phyloP scores from a whole-genome alignment of 2,797 vertebrate genomes.

The Synaphobranchus kaupii region DNA sequence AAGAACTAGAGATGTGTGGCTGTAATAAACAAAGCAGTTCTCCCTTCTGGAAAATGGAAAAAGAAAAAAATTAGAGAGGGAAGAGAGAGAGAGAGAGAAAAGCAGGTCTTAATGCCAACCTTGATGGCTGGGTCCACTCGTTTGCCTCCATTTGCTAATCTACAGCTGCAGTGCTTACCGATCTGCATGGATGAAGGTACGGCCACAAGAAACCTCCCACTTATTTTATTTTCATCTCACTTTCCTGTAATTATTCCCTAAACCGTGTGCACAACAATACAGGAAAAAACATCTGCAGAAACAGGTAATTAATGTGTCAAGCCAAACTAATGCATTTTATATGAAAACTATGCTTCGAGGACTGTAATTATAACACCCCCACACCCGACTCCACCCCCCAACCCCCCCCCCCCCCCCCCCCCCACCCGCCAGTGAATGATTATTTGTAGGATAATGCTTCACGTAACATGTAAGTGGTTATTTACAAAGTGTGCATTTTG shows the following conservation, averaged over 20 bases:
- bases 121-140: constrained; percentile 66
- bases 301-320: constrained; percentile 96
- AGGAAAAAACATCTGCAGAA: constrained; percentile 93
- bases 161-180: constrained; percentile 79
- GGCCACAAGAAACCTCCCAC: constrained; percentile 84
- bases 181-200: constrained; percentile 88
- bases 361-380: constrained; percentile 84
- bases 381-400: constrained; percentile 56
- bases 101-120: constrained; percentile 67
- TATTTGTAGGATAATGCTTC: constrained; percentile 79
- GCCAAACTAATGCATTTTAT: constrained; percentile 91
- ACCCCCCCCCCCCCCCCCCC: constrained; percentile 68
- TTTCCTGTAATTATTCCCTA: constrained; percentile 90
- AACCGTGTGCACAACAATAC: constrained; percentile 94
- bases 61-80: constrained; percentile 31
- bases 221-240: constrained; percentile 91
- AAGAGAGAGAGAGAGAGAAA: not conserved
- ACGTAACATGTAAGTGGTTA: constrained; percentile 83
- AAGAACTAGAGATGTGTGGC: not conserved
- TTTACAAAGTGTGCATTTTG: constrained; percentile 67
- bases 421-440: constrained; percentile 78
- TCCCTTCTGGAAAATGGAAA: constrained; percentile 33
- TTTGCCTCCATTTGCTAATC: constrained; percentile 63
- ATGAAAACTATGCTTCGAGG: constrained; percentile 86
- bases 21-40: constrained; percentile 17